Conservation (phyloP, 2,797 vertebrate species). For the Paedocypris micromegethes region DNA sequence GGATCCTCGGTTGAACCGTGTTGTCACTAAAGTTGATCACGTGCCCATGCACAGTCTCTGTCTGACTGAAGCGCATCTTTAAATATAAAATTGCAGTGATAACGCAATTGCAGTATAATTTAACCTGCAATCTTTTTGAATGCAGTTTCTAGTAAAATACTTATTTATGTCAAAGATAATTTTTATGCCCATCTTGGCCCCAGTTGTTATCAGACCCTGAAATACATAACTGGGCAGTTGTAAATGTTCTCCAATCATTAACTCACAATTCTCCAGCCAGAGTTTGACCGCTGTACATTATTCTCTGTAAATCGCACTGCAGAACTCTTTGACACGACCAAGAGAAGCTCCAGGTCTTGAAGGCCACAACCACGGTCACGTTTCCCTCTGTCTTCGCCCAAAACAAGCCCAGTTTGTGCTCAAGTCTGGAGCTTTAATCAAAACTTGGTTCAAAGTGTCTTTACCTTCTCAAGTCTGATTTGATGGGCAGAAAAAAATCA, state of each 20-base stretch:
- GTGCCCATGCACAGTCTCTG: too few relatives aligned
- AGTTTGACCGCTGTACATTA: constrained; percentile 48
- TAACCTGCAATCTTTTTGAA: too few relatives aligned
- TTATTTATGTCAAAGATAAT: constrained; percentile 28
- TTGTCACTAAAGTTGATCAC: too few relatives aligned
- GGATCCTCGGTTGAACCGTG: too few relatives aligned
- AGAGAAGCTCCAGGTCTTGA: constrained; percentile 13
- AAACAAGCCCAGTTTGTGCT: constrained; percentile 53
- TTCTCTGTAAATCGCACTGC: constrained; percentile 29
- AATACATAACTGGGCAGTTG: constrained; percentile 55
- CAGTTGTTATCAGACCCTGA: constrained; percentile 53
- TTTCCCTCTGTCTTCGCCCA: constrained; percentile 17
- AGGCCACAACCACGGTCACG: constrained; percentile 44
- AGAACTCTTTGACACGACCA: constrained; percentile 8
- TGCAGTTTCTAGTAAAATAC: too few relatives aligned
- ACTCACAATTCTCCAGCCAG: constrained; percentile 52
- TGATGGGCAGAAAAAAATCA: constrained; percentile 44
- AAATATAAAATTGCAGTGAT: too few relatives aligned
- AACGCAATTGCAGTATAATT: too few relatives aligned
- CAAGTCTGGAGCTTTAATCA: constrained; percentile 35
- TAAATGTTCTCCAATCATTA: constrained; percentile 71
- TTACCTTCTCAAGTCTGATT: constrained; percentile 51
- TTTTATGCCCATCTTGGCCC: constrained; percentile 30
- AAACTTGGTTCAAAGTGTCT: constrained; percentile 42
- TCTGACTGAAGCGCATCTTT: too few relatives aligned